Percentiles rank a stretch among this genome's conserved stretches.
These are phyloP conservation scores for Talpa occidentalis DNA, from an alignment of 2,113 vertebrate genomes.

Conservation along the genomic window DNA sequence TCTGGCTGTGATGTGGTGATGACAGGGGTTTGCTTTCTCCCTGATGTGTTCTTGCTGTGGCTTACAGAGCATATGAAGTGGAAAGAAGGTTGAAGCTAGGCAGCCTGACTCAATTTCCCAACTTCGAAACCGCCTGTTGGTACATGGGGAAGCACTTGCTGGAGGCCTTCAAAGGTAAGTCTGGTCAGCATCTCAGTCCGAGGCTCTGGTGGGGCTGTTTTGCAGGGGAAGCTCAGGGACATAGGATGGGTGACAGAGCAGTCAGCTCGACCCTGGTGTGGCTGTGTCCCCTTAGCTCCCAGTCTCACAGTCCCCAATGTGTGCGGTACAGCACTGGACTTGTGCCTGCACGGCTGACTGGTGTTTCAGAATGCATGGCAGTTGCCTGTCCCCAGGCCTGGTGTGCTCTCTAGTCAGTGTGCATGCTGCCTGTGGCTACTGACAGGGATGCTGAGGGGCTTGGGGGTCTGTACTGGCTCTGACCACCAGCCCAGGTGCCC, in stretches of 20 bases:
- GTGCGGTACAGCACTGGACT: neutral
- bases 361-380: neutral
- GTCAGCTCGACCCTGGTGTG: neutral
- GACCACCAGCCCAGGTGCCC: neutral
- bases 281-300: too few species aligned
- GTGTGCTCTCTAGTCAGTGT: neutral
- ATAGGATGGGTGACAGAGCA: accelerated
- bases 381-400: neutral
- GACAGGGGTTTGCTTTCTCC: too few species aligned
- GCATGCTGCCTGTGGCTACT: neutral
- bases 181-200: neutral
- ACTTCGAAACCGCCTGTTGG: slow-evolving; percentile 98
- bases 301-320: neutral
- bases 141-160: slow-evolving; percentile 96
- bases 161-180: slow-evolving; percentile 96
- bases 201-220: too few species aligned
- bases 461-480: neutral
- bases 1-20: neutral
- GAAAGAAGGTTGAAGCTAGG: slow-evolving; percentile 95
- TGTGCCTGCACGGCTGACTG: accelerated
- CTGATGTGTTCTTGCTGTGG: slow-evolving; percentile 69
- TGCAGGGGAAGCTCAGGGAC: neutral
- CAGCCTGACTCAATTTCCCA: slow-evolving; percentile 96
- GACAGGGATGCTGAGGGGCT: neutral
- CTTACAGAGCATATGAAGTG: slow-evolving; percentile 96